Percentiles rank a stretch among this genome's conserved stretches.
Conservation (phyloP, 2,113 vertebrate species). For the Carettochelys insculpta region DNA sequence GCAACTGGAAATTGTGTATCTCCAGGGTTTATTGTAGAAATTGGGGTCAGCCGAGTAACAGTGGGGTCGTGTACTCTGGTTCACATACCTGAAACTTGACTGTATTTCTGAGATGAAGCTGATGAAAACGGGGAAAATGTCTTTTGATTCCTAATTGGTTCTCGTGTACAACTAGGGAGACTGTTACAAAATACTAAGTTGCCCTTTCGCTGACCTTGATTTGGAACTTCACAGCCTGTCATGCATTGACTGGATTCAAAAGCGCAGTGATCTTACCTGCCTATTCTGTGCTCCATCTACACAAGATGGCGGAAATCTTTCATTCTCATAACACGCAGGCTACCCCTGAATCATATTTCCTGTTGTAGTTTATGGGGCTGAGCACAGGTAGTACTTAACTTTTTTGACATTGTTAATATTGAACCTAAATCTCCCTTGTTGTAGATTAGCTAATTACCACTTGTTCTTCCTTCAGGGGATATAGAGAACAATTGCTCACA, state of each 20-base stretch:
- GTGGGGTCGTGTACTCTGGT: no score
- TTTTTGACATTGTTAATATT: neutral
- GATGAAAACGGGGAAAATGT: neutral
- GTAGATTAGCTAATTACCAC: neutral
- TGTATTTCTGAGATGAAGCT: neutral
- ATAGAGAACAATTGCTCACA: neutral
- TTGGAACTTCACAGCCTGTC: conserved; percentile 53
- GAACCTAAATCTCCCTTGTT: neutral
- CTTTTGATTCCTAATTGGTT: neutral
- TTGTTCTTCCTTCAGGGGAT: neutral
- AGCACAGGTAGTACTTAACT: conserved; percentile 53
- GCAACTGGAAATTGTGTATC: no score
- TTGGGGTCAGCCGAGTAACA: no score
- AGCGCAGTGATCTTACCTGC: conserved; percentile 65
- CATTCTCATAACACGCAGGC: neutral
- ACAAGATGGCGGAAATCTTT: conserved; percentile 40
- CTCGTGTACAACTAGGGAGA: conserved; percentile 8
- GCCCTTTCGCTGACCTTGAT: conserved; percentile 61
- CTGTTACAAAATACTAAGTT: conserved; percentile 3
- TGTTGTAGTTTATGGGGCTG: conserved; percentile 44
- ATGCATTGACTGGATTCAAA: conserved; percentile 64
- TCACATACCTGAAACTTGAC: no score
- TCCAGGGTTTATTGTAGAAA: no score
- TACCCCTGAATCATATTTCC: conserved; percentile 17
- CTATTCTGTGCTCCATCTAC: conserved; percentile 40